Evolutionary conservation across 2,113 vertebrate genomes (phyloP).

Genomic region (Chrysemys picta): DNA sequence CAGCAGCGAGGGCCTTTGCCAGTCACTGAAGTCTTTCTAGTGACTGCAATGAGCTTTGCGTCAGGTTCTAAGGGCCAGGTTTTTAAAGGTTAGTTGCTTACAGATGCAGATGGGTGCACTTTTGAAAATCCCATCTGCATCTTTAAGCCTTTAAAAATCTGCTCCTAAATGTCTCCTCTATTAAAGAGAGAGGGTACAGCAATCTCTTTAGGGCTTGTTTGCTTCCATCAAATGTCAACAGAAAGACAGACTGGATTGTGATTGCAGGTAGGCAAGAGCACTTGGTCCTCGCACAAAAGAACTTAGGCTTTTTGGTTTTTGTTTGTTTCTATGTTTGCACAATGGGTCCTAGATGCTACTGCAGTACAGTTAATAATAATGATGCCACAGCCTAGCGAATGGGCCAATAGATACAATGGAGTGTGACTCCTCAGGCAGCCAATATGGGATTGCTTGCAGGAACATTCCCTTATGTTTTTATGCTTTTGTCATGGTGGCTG

Average conservation of each 20-base stretch:
- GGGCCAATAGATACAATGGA: background rate
- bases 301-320: background rate
- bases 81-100: background rate
- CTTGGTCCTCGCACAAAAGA: background rate
- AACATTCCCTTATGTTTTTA: background rate
- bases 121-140: background rate
- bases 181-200: background rate
- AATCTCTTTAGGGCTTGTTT: background rate
- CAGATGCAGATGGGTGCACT: background rate
- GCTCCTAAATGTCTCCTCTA: background rate
- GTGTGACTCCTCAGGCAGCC: background rate
- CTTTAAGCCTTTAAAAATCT: background rate
- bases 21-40: rapidly evolving
- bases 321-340: background rate
- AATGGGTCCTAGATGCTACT: background rate
- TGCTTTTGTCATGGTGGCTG: background rate
- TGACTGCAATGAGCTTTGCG: background rate
- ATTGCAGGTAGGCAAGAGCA: background rate
- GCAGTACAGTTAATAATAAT: background rate
- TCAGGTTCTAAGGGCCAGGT: background rate
- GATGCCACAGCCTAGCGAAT: background rate
- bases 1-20: background rate
- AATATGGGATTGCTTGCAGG: background rate
- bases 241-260: background rate
- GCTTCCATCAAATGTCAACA: background rate